These are phyloP conservation scores for Amia ocellicauda DNA, from an alignment of 2,113 vertebrate genomes.

Conservation along the genomic window DNA sequence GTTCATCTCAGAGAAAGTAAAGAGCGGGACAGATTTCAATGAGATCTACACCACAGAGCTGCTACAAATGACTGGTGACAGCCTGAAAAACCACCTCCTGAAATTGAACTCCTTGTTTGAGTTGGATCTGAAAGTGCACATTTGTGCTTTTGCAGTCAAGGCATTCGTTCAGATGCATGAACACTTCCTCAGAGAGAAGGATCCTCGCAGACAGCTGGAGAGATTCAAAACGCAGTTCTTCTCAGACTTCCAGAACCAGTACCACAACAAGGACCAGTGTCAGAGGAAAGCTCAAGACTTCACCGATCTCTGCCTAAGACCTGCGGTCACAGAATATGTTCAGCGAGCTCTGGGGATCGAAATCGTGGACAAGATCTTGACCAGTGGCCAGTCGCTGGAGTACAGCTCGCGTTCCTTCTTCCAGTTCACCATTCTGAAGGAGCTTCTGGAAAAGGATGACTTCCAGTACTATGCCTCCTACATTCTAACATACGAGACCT, in stretches of 20 bases:
- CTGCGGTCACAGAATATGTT: slow-evolving; percentile 49
- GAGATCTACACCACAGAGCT: slow-evolving; percentile 54
- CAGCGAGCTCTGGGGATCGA: slow-evolving; percentile 39
- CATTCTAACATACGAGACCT: slow-evolving; percentile 44
- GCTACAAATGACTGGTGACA: slow-evolving; percentile 51
- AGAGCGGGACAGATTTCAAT: slow-evolving; percentile 47
- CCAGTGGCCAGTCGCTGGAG: slow-evolving; percentile 18
- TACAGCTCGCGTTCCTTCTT: slow-evolving; percentile 44
- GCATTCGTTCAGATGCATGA: slow-evolving; percentile 58
- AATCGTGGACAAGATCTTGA: slow-evolving; percentile 49
- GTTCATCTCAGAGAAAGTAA: slow-evolving; percentile 45
- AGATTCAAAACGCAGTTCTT: slow-evolving; percentile 30
- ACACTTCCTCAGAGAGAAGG: slow-evolving; percentile 41
- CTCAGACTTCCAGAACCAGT: slow-evolving; percentile 50
- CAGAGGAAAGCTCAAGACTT: slow-evolving; percentile 50
- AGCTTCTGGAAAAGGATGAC: slow-evolving; percentile 46
- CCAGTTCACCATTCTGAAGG: slow-evolving; percentile 47
- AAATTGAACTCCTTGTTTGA: slow-evolving; percentile 46
- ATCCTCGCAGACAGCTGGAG: slow-evolving; percentile 36
- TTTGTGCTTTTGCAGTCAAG: slow-evolving; percentile 48
- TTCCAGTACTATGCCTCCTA: slow-evolving; percentile 56
- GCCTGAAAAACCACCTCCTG: slow-evolving; percentile 33
- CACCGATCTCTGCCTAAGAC: slow-evolving; percentile 48
- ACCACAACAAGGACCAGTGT: slow-evolving; percentile 56
- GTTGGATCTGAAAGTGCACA: slow-evolving; percentile 49